phyloP scores from a whole-genome alignment of 2,797 vertebrate species.

The Nasua narica region DNA sequence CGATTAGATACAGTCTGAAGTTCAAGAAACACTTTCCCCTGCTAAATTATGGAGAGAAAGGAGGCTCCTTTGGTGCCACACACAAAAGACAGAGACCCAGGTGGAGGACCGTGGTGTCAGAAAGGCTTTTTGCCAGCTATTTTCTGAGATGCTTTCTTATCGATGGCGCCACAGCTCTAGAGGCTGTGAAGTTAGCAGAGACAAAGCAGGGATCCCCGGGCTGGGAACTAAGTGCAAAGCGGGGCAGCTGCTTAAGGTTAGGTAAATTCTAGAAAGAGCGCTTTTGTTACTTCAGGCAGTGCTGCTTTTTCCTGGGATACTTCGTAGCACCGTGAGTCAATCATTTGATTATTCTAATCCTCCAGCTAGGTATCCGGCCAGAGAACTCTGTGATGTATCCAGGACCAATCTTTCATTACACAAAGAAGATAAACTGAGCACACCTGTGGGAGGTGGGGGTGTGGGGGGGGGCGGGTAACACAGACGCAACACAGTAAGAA shows the following conservation, averaged over 20 bases:
- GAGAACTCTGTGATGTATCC: neutral
- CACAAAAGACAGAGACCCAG: neutral
- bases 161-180: neutral
- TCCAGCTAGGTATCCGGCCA: neutral
- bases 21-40: neutral
- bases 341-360: neutral
- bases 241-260: neutral
- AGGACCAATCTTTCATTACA: neutral
- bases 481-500: neutral
- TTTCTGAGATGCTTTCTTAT: neutral
- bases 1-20: neutral
- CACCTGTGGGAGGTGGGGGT: neutral
- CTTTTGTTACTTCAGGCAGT: neutral
- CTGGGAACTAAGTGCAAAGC: neutral
- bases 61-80: neutral
- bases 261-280: neutral
- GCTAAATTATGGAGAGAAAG: neutral
- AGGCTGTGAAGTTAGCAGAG: neutral
- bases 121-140: neutral
- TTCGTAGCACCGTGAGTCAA: neutral
- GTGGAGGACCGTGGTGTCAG: neutral
- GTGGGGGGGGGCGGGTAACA: no score
- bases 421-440: slow-evolving; percentile 34
- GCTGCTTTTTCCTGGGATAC: neutral
- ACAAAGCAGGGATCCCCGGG: neutral